Conservation (phyloP, 2,113 vertebrate genomes). For the Neolamprologus toae region DNA sequence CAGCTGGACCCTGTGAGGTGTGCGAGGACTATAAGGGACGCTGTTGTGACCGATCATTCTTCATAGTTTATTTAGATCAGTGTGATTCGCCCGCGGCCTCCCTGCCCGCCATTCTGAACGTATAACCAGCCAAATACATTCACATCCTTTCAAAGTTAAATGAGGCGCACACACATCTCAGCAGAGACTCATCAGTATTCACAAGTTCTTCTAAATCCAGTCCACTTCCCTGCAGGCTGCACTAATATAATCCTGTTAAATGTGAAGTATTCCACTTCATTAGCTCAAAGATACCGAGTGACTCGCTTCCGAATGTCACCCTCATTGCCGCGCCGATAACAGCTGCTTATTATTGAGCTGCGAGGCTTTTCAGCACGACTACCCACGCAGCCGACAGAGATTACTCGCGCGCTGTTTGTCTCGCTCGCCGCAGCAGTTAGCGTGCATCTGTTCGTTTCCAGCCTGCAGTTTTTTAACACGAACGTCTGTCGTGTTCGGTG, state of each 20-base stretch:
- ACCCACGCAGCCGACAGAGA: background rate
- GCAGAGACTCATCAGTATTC: background rate
- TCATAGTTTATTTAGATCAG: background rate
- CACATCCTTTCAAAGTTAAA: background rate
- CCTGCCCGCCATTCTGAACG: background rate
- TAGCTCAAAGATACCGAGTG: background rate
- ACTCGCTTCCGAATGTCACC: background rate
- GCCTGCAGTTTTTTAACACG: background rate
- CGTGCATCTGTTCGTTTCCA: accelerated
- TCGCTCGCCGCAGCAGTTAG: no score
- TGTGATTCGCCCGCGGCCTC: background rate
- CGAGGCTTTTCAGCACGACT: background rate
- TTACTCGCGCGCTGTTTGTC: no score
- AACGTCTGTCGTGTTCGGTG: background rate
- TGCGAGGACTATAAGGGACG: background rate
- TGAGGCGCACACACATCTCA: background rate
- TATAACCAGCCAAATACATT: background rate
- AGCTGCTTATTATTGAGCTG: background rate
- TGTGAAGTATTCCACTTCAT: background rate
- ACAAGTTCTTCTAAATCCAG: background rate
- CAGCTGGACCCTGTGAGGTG: background rate
- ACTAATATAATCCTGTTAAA: background rate
- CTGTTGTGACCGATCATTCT: background rate
- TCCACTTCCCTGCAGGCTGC: background rate
- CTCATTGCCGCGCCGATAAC: accelerated